Percentiles rank a stretch among this genome's conserved stretches.
Evolutionary conservation across 2,797 vertebrate genomes (phyloP).

Genomic region (Trachops cirrhosus): DNA sequence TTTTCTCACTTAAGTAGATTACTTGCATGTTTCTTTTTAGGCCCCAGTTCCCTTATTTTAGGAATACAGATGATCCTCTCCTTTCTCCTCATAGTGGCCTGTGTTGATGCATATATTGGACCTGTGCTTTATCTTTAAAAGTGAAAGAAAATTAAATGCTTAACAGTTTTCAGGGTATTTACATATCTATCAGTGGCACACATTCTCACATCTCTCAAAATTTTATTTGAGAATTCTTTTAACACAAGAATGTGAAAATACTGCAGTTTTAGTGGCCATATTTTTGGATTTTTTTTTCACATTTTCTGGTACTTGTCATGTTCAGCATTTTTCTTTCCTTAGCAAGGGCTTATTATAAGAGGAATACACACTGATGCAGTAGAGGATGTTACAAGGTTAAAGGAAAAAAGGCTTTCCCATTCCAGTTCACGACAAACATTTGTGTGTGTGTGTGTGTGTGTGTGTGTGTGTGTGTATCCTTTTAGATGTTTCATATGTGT

Average conservation of each 20-base stretch:
- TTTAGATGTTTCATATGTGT: not conserved
- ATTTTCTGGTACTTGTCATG: conserved; percentile 27
- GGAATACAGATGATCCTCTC: not conserved
- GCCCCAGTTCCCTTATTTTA: not conserved
- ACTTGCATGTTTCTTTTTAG: not conserved
- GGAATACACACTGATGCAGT: not conserved
- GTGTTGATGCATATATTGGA: not conserved
- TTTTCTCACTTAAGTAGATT: conserved; percentile 31
- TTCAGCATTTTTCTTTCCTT: not conserved
- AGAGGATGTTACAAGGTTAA: not conserved
- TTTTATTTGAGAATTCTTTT: conserved; percentile 24
- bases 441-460: not conserved
- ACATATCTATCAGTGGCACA: not conserved
- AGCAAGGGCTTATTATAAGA: not conserved
- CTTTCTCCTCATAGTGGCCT: not conserved
- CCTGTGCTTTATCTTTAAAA: conserved; percentile 9
- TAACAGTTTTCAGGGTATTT: conserved; percentile 30
- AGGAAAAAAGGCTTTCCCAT: not conserved
- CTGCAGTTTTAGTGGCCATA: not conserved
- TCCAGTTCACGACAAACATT: not conserved
- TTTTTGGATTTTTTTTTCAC: not conserved
- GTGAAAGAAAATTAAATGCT: conserved; percentile 38
- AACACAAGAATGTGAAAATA: conserved; percentile 21
- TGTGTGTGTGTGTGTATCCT: not conserved
- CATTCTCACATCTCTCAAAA: not conserved